A percentile compares a stretch with the other conserved stretches of the same genome.
Evolutionary conservation across 2,797 vertebrate genomes (phyloP).

Genomic region (Danio kyathit): DNA sequence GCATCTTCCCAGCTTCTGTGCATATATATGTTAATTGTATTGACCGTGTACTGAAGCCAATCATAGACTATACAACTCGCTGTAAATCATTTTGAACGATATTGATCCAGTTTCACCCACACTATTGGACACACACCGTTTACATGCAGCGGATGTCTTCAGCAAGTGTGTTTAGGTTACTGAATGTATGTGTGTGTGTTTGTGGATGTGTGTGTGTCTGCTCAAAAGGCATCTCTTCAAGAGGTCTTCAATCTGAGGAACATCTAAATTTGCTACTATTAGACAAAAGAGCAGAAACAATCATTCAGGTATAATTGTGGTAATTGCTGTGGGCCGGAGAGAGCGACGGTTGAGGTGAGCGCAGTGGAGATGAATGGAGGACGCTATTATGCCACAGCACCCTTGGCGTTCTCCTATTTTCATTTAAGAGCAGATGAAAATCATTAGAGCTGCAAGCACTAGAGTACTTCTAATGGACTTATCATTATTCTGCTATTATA

Average conservation of each 20-base stretch:
- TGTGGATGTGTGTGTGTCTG: too few species aligned
- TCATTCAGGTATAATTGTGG: conserved; percentile 26
- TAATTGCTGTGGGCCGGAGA: not conserved
- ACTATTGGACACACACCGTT: not conserved
- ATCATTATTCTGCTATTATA: conserved; percentile 10
- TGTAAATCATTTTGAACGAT: not conserved
- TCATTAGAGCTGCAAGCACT: not conserved
- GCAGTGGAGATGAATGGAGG: conserved; percentile 10
- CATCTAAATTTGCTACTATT: conserved; percentile 10
- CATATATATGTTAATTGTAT: not conserved
- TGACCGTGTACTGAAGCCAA: not conserved
- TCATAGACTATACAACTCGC: not conserved
- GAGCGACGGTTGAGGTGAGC: not conserved
- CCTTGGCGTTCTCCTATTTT: conserved; percentile 1
- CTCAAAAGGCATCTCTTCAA: not conserved
- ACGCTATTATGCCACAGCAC: conserved; percentile 24
- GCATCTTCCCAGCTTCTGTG: not conserved
- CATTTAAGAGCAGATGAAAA: conserved; percentile 20
- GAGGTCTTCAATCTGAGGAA: conserved; percentile 15
- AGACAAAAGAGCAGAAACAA: conserved; percentile 31
- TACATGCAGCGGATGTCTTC: not conserved
- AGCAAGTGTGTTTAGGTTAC: not conserved
- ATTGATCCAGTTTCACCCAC: not conserved
- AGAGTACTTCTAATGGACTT: conserved; percentile 12
- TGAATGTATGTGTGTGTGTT: not conserved